Percentiles rank a stretch among this genome's conserved stretches.
Conservation (phyloP, 2,888 invertebrate genomes). For the Homarus gammarus region DNA sequence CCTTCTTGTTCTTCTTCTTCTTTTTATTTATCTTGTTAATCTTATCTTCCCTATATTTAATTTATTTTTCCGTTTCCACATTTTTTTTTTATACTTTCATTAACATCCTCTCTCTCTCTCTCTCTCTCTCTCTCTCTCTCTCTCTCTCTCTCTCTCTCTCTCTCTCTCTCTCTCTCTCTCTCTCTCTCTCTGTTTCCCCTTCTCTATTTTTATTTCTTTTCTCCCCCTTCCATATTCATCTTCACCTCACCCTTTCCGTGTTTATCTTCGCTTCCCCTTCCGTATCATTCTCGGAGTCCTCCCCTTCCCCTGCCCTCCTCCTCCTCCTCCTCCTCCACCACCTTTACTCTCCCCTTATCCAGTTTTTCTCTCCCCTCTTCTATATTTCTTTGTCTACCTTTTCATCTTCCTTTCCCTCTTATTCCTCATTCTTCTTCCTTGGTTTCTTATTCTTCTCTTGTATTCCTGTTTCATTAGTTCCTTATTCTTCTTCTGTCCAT, state of each 20-base stretch:
- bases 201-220: slow-evolving; percentile 15
- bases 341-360: neutral
- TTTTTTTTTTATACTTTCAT: neutral
- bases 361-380: neutral
- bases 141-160: slow-evolving; percentile 23
- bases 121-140: slow-evolving; percentile 14
- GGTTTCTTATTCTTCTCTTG: neutral
- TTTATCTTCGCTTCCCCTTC: slow-evolving; percentile 1
- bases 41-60: too few species aligned
- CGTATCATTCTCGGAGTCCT: neutral
- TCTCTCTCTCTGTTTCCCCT: neutral
- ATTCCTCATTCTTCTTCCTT: neutral
- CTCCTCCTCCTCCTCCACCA: neutral
- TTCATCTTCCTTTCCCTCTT: neutral
- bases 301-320: slow-evolving; percentile 5
- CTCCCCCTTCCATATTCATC: neutral
- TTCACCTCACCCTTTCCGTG: neutral
- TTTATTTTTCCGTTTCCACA: neutral
- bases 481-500: neutral
- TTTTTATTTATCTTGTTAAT: slow-evolving; percentile 3
- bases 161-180: slow-evolving; percentile 35
- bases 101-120: slow-evolving; percentile 14
- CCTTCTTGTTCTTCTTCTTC: neutral
- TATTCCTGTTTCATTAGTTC: neutral
- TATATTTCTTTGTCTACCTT: neutral